Evolutionary conservation across 2,113 vertebrate genomes (phyloP).

Genomic region (Cercopithecus mona): DNA sequence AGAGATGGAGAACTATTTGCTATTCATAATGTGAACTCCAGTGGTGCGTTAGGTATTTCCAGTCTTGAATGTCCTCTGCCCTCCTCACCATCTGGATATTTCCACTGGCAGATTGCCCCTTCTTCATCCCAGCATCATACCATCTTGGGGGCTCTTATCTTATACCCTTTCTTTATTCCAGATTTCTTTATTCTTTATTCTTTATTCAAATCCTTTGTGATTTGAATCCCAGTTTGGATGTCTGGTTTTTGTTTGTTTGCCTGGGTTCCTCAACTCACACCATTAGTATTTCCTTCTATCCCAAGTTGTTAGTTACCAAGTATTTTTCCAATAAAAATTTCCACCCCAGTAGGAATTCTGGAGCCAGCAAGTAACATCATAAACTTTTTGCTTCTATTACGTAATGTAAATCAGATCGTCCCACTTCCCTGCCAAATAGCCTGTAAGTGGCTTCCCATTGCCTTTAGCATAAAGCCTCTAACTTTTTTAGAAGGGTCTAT

Average conservation of each 20-base stretch:
- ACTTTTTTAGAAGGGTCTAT: not conserved
- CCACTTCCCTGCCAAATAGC: not conserved
- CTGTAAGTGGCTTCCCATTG: not conserved
- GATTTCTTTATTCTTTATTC: not conserved
- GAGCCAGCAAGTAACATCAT: not conserved
- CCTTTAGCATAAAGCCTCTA: not conserved
- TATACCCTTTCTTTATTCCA: not conserved
- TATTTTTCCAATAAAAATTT: not conserved
- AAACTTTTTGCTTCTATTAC: not conserved
- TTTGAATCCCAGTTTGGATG: not conserved
- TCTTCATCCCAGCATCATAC: not conserved
- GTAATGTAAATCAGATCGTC: not conserved
- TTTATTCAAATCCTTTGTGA: not conserved
- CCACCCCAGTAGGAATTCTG: not conserved
- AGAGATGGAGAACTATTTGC: not conserved
- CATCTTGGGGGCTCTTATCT: not conserved
- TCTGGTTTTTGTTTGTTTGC: not conserved
- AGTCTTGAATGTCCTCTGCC: not conserved
- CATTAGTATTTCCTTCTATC: not conserved
- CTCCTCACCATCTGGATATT: not conserved
- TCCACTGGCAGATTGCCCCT: not conserved
- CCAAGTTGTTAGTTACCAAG: not conserved
- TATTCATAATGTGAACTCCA: not conserved
- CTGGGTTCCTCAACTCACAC: not conserved
- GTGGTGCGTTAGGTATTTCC: not conserved